Evolutionary conservation across 2,888 invertebrate species (phyloP).

Genomic region (Anorthoa munda): DNA sequence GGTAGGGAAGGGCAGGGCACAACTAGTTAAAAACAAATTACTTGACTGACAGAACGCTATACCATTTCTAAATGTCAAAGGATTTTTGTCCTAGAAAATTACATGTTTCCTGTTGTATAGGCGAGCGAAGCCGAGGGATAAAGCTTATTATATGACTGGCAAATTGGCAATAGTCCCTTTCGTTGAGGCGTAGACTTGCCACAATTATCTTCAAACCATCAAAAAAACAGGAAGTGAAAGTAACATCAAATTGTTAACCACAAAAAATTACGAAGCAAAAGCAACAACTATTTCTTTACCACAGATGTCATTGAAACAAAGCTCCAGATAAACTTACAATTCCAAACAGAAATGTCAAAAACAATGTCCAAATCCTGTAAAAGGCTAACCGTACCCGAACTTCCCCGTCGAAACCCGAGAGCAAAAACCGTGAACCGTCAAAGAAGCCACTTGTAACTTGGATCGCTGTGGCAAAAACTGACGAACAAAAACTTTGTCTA

Average conservation of each 20-base stretch:
- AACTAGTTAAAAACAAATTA: no score
- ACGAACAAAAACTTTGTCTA: constrained; percentile 51
- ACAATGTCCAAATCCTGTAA: constrained; percentile 47
- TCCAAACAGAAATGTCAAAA: constrained; percentile 37
- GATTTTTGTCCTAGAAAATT: no score
- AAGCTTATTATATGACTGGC: no score
- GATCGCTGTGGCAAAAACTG: constrained; percentile 58
- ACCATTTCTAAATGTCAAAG: no score
- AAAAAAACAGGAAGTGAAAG: constrained; percentile 13
- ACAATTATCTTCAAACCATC: neutral
- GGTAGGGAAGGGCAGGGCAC: no score
- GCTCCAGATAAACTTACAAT: constrained; percentile 4
- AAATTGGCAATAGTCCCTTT: no score
- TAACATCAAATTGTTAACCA: neutral
- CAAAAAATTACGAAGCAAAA: neutral
- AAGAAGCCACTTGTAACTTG: constrained; percentile 66
- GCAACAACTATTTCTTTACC: neutral
- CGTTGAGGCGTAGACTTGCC: neutral
- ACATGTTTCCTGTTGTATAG: no score
- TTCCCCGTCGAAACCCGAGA: constrained; percentile 43
- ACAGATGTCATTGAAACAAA: constrained; percentile 12
- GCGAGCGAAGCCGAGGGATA: no score
- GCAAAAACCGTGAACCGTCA: constrained; percentile 61
- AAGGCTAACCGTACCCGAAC: constrained; percentile 35
- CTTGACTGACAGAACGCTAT: no score